Conservation (phyloP, 2,888 invertebrate species). For the Drosophila austrosaltans region DNA sequence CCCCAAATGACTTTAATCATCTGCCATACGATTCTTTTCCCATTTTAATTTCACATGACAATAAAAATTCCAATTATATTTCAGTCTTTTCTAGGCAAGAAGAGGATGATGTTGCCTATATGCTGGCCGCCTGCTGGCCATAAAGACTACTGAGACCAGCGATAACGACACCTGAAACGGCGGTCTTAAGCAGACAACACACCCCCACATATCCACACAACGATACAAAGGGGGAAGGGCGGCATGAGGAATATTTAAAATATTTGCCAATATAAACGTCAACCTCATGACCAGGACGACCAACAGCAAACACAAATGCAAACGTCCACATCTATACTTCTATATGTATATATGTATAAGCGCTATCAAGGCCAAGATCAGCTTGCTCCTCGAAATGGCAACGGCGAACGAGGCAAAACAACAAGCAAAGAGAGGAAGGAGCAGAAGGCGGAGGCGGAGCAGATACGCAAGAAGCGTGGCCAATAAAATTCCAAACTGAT, state of each 20-base stretch:
- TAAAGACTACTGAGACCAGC: slow-evolving; percentile 44
- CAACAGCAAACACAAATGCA: slow-evolving; percentile 24
- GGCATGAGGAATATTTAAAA: slow-evolving; percentile 63
- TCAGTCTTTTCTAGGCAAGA: slow-evolving; percentile 34
- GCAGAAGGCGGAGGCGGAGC: slow-evolving; percentile 7
- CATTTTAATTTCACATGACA: slow-evolving; percentile 35
- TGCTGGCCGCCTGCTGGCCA: slow-evolving; percentile 23
- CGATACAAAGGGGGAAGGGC: not conserved
- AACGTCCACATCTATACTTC: slow-evolving; percentile 59
- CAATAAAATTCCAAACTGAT: slow-evolving; percentile 78
- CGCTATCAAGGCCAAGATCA: slow-evolving; percentile 80
- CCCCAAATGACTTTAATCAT: not conserved
- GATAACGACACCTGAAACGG: slow-evolving; percentile 47
- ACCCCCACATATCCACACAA: slow-evolving; percentile 43
- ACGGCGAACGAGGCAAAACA: slow-evolving; percentile 37
- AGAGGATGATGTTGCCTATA: slow-evolving; percentile 28
- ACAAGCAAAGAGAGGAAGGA: not conserved
- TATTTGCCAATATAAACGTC: slow-evolving; percentile 79
- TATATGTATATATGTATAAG: slow-evolving; percentile 15
- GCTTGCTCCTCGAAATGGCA: slow-evolving; percentile 57
- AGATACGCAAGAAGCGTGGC: slow-evolving; percentile 70
- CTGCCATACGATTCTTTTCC: not conserved
- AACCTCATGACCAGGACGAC: slow-evolving; percentile 44
- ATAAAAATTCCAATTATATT: slow-evolving; percentile 72
- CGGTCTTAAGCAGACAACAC: slow-evolving; percentile 19